These are phyloP conservation scores for Trialeurodes vaporariorum DNA, from an alignment of 1,140 invertebrate genomes.

Conservation along the genomic window DNA sequence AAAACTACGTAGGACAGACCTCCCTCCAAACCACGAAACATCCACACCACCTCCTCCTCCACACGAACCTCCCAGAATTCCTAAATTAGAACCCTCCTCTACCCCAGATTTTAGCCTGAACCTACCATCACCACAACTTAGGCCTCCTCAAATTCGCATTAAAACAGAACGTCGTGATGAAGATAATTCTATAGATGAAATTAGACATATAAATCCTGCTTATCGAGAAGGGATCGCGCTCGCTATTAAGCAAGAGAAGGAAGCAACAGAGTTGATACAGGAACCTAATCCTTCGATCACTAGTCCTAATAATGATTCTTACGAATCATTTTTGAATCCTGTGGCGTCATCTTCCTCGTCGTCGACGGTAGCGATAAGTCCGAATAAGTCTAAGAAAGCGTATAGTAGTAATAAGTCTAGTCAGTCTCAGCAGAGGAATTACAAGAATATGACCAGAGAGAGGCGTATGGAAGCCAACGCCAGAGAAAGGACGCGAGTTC, in stretches of 20 bases:
- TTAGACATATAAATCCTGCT: too few relatives aligned
- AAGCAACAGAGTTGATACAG: too few relatives aligned
- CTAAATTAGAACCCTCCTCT: not conserved
- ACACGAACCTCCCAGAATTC: not conserved
- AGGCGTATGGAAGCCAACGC: conserved; percentile 87
- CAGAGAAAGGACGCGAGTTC: conserved; percentile 78
- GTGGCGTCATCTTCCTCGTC: too few relatives aligned
- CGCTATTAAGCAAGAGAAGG: too few relatives aligned
- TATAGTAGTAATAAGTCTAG: not conserved
- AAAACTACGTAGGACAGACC: not conserved
- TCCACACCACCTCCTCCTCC: not conserved
- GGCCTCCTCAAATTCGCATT: not conserved
- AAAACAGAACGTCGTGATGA: not conserved
- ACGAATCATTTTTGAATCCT: too few relatives aligned
- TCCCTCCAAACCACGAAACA: not conserved
- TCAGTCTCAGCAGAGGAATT: conserved; percentile 48
- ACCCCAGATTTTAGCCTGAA: not conserved
- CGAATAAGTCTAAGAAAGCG: too few relatives aligned
- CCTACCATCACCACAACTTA: not conserved
- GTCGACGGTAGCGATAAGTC: too few relatives aligned
- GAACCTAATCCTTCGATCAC: too few relatives aligned
- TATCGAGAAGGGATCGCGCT: too few relatives aligned
- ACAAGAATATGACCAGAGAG: conserved; percentile 90
- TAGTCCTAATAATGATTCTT: too few relatives aligned
- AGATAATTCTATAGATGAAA: too few relatives aligned